These are phyloP conservation scores for Pollenia griseotomentosa DNA, from an alignment of 2,888 invertebrate species.

Conservation along the genomic window DNA sequence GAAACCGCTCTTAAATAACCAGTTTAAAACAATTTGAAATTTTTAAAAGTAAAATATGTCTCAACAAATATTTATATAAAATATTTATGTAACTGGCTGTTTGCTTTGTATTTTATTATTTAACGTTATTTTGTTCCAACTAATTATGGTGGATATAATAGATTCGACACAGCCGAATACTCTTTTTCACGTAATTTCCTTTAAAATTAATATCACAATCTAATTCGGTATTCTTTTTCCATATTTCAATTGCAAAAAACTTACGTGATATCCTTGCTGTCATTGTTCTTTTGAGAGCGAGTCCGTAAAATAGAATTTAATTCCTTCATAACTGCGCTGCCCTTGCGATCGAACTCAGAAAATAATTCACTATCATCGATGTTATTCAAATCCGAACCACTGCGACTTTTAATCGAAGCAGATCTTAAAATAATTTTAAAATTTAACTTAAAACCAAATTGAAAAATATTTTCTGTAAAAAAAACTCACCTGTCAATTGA, in stretches of 20 bases:
- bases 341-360: conserved; percentile 85
- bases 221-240: neutral
- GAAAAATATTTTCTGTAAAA: neutral
- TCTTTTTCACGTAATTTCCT: too few species aligned
- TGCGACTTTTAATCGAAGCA: conserved; percentile 82
- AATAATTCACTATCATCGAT: conserved; percentile 85
- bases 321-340: conserved; percentile 86
- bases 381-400: conserved; percentile 85
- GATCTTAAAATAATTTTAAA: conserved; percentile 75
- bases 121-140: too few species aligned
- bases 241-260: conserved; percentile 25
- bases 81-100: too few species aligned
- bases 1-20: too few species aligned
- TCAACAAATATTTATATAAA: too few species aligned
- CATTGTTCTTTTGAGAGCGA: conserved; percentile 80
- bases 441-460: neutral
- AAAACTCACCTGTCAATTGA: conserved; percentile 82
- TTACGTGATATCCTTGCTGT: conserved; percentile 80
- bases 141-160: too few species aligned
- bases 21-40: too few species aligned
- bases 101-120: too few species aligned
- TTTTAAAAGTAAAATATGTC: too few species aligned
- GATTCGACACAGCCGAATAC: too few species aligned
- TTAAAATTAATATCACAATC: neutral
- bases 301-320: conserved; percentile 85